Conservation (phyloP, 2,888 invertebrate species). For the Pediacus dermestoides region DNA sequence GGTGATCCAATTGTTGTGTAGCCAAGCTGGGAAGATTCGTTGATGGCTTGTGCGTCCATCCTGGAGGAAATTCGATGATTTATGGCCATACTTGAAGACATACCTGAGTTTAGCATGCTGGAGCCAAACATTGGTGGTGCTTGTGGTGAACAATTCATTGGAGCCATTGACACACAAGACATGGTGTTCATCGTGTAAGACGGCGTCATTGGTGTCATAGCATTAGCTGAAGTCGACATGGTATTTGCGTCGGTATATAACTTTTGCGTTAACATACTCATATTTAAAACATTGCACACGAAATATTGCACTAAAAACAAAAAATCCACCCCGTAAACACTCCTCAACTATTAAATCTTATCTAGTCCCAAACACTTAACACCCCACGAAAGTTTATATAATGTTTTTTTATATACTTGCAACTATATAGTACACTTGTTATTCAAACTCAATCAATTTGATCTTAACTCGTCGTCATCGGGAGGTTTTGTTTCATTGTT, state of each 20-base stretch:
- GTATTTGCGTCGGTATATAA: slow-evolving; percentile 69
- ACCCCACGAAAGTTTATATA: slow-evolving; percentile 19
- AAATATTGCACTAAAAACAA: slow-evolving; percentile 25
- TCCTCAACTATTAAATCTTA: slow-evolving; percentile 13
- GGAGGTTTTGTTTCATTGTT: slow-evolving; percentile 53
- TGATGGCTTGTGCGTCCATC: slow-evolving; percentile 49
- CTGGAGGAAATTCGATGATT: slow-evolving; percentile 48
- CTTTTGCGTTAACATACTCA: slow-evolving; percentile 62
- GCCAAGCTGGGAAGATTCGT: slow-evolving; percentile 68
- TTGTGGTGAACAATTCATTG: slow-evolving; percentile 61
- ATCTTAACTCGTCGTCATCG: slow-evolving; percentile 50
- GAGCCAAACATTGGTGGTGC: slow-evolving; percentile 54
- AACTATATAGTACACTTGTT: slow-evolving; percentile 19
- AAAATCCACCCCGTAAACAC: no score
- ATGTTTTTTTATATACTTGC: no score
- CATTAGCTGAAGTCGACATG: slow-evolving; percentile 64
- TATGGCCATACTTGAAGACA: slow-evolving; percentile 57
- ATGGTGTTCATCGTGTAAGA: slow-evolving; percentile 78
- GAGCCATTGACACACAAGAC: slow-evolving; percentile 65
- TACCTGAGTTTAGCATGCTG: slow-evolving; percentile 52
- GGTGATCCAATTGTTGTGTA: slow-evolving; percentile 60
- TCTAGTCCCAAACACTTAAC: slow-evolving; percentile 14
- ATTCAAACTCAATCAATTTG: slow-evolving; percentile 43
- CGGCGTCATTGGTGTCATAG: slow-evolving; percentile 73
- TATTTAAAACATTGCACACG: slow-evolving; percentile 18